phyloP scores from a whole-genome alignment of 1,140 invertebrate species.

The Ericerus pela region DNA sequence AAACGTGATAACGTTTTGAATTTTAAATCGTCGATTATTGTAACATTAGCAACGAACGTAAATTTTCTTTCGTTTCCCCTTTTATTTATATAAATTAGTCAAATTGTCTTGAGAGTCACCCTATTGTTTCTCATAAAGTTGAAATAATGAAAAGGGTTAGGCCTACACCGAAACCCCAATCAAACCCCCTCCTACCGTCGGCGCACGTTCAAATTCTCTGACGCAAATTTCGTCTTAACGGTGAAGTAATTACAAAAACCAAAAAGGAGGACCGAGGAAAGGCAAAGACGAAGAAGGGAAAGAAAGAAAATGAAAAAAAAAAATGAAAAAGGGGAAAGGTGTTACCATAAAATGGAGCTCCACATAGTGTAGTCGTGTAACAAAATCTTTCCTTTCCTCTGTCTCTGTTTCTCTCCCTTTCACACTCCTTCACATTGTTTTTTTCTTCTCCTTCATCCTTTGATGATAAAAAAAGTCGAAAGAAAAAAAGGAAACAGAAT shows the following conservation, averaged over 20 bases:
- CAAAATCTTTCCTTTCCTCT: too few species aligned
- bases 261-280: too few species aligned
- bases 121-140: constrained; percentile 12
- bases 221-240: constrained; percentile 10
- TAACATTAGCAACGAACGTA: constrained; percentile 6
- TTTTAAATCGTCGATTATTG: constrained; percentile 11
- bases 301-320: too few species aligned
- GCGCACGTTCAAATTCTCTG: constrained; percentile 4
- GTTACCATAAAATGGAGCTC: too few species aligned
- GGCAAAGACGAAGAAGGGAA: too few species aligned
- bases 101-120: constrained; percentile 12
- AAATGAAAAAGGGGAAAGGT: too few species aligned
- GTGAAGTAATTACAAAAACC: constrained; percentile 8
- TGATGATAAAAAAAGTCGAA: too few species aligned
- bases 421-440: too few species aligned
- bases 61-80: neutral
- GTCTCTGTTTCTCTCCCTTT: too few species aligned
- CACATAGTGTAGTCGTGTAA: too few species aligned
- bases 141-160: constrained; percentile 9
- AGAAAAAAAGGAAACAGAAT: too few species aligned
- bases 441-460: too few species aligned
- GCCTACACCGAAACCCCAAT: neutral
- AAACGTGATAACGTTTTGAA: constrained; percentile 12
- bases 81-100: neutral
- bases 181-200: neutral